These are phyloP conservation scores for Brachionus manjavacas DNA, from an alignment of 1,140 invertebrate genomes.

Conservation along the genomic window DNA sequence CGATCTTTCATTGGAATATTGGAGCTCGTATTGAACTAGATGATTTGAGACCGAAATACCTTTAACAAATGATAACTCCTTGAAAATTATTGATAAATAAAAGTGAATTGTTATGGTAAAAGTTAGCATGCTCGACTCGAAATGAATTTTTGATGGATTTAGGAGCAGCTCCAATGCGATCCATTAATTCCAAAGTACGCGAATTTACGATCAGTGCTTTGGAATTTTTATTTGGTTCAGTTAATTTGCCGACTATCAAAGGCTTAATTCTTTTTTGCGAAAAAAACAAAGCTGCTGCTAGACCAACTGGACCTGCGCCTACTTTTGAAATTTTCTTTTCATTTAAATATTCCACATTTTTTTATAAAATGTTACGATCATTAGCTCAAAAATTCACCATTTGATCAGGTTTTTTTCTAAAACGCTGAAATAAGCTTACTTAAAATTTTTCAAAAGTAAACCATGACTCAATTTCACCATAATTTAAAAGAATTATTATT, in stretches of 20 bases:
- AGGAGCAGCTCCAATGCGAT: neutral
- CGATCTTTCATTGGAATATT: neutral
- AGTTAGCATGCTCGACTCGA: neutral
- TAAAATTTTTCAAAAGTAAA: neutral
- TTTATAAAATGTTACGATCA: neutral
- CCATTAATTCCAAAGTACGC: neutral
- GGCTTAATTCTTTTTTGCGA: neutral
- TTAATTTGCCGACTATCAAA: neutral
- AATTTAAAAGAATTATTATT: neutral
- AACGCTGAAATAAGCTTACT: neutral
- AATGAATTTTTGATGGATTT: neutral
- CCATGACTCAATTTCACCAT: neutral
- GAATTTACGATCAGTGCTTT: neutral
- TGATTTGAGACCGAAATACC: neutral
- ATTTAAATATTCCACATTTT: neutral
- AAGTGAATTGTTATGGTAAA: neutral
- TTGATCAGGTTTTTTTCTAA: neutral
- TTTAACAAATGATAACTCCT: neutral
- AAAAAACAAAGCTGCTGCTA: neutral
- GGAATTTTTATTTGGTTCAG: neutral
- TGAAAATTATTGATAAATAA: neutral
- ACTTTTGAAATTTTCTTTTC: neutral
- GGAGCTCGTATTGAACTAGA: neutral
- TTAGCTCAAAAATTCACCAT: neutral
- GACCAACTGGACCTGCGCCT: neutral